Evolutionary conservation across 2,113 vertebrate genomes (phyloP).

Genomic region (Cricetomys ansorgei): DNA sequence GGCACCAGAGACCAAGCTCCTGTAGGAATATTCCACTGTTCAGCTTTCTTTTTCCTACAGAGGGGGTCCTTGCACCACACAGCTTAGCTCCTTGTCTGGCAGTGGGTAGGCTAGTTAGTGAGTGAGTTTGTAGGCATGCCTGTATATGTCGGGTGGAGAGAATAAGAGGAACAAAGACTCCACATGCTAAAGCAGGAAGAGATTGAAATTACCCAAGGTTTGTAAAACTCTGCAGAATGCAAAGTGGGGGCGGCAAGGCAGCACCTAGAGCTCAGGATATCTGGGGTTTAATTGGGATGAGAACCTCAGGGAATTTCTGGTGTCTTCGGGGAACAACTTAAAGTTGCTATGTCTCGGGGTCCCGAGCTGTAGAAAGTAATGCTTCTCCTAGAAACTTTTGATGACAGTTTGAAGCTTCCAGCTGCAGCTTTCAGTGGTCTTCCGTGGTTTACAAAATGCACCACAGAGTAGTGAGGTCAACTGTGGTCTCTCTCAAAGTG

Average conservation of each 20-base stretch:
- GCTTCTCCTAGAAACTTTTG: not conserved
- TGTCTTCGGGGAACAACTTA: not conserved
- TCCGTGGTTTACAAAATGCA: not conserved
- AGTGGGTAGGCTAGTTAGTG: not conserved
- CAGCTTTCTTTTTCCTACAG: not conserved
- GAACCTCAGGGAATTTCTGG: not conserved
- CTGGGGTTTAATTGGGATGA: not conserved
- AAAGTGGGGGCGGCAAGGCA: not conserved
- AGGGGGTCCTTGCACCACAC: not conserved
- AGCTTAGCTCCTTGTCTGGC: not conserved
- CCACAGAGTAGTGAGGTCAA: not conserved
- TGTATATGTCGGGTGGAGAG: not conserved
- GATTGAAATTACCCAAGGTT: not conserved
- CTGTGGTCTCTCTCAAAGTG: not conserved
- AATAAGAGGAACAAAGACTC: not conserved
- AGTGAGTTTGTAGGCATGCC: not conserved
- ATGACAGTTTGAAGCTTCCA: not conserved
- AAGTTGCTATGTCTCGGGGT: not conserved
- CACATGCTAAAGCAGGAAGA: not conserved
- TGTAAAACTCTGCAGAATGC: not conserved
- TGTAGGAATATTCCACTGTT: not conserved
- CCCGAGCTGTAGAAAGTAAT: not conserved
- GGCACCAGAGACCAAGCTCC: not conserved
- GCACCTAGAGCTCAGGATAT: not conserved
- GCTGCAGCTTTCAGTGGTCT: not conserved